phyloP scores from a whole-genome alignment of 2,797 vertebrate species.

The Merluccius polli region DNA sequence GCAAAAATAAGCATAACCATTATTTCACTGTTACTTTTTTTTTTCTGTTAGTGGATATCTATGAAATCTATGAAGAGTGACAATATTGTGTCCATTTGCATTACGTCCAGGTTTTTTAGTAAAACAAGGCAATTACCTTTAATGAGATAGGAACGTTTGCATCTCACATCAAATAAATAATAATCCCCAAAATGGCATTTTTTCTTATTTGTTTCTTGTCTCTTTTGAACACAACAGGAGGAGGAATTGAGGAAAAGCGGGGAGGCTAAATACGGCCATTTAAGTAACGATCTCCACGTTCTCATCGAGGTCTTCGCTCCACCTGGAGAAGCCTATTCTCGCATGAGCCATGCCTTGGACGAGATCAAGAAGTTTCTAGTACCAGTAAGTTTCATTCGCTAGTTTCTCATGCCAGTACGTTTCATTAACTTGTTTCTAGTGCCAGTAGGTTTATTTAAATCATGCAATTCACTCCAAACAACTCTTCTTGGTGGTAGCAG shows the following conservation, averaged over 20 bases:
- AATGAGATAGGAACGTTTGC: not conserved
- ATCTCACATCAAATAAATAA: not conserved
- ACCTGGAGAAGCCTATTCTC: slow-evolving; percentile 97
- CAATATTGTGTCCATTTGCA: too few species aligned
- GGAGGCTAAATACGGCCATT: slow-evolving; percentile 93
- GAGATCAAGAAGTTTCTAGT: slow-evolving; percentile 99
- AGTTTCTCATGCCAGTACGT: not conserved
- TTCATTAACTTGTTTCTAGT: not conserved
- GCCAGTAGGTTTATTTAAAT: too few species aligned
- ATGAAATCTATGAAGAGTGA: not conserved
- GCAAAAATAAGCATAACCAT: not conserved
- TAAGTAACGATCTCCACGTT: slow-evolving; percentile 97
- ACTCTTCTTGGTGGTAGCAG: too few species aligned
- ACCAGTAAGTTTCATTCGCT: slow-evolving; percentile 82
- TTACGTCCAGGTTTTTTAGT: not conserved
- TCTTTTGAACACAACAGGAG: slow-evolving; percentile 79
- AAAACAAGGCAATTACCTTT: not conserved
- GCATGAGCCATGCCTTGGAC: slow-evolving; percentile 98
- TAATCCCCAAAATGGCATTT: not conserved
- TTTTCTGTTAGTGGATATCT: not conserved
- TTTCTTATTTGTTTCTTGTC: slow-evolving; percentile 46
- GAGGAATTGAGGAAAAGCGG: slow-evolving; percentile 97
- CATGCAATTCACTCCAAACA: too few species aligned
- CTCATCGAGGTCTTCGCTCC: slow-evolving; percentile 99
- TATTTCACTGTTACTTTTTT: not conserved